phyloP scores from a whole-genome alignment of 2,113 vertebrate species.

The Acrocephalus arundinaceus region DNA sequence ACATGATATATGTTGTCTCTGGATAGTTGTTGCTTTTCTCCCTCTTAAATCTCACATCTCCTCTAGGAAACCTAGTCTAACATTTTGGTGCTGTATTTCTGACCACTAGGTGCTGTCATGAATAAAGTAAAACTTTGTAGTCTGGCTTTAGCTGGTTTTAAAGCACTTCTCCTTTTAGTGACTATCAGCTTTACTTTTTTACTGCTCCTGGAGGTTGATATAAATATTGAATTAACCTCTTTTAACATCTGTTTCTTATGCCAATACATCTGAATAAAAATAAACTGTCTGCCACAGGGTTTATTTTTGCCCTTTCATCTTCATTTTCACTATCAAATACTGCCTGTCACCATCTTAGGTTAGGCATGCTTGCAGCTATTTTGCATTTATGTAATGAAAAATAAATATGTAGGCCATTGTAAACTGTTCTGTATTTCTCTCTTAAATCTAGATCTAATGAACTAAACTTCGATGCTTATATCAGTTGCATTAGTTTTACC shows the following conservation, averaged over 20 bases:
- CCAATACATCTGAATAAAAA: not conserved
- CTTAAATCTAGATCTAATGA: not conserved
- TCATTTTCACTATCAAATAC: not conserved
- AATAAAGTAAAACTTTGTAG: not conserved
- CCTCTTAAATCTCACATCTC: not conserved
- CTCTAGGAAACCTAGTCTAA: not conserved
- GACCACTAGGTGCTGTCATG: not conserved
- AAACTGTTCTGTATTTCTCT: not conserved
- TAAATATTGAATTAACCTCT: slow-evolving; percentile 16
- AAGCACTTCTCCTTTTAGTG: not conserved
- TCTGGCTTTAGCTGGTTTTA: not conserved
- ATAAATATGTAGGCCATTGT: not conserved
- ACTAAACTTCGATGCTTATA: not conserved
- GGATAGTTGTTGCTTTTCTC: not conserved
- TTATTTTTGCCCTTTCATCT: not conserved
- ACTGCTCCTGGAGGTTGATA: not conserved
- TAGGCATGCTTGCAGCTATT: not conserved
- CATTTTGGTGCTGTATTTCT: not conserved
- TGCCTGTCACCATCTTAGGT: not conserved
- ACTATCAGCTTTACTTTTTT: not conserved
- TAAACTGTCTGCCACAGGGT: not conserved
- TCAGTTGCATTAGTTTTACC: not conserved
- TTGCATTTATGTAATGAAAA: not conserved
- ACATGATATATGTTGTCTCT: not conserved
- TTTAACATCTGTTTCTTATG: not conserved